These are phyloP conservation scores for Sabatieria punctata DNA, from an alignment of 2,888 invertebrate species.

Conservation along the genomic window DNA sequence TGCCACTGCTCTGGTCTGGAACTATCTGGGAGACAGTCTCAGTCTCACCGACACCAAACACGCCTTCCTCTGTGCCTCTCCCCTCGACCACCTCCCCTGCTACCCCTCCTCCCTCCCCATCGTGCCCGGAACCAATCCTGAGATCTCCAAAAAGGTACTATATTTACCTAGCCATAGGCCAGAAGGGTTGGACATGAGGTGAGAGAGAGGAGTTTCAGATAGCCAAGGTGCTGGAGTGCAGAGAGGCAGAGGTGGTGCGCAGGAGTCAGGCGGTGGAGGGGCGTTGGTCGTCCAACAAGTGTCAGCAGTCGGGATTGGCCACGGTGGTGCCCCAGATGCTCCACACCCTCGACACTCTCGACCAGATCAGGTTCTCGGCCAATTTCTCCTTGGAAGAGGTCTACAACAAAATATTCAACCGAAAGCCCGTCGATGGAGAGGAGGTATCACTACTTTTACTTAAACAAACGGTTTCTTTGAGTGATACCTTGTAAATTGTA, in stretches of 20 bases:
- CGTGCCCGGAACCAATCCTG: slow-evolving; percentile 47
- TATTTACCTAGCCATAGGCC: no score
- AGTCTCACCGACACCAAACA: slow-evolving; percentile 49
- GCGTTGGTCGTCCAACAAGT: slow-evolving; percentile 79
- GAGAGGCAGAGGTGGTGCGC: slow-evolving; percentile 64
- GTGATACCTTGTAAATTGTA: no score
- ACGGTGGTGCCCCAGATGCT: slow-evolving; percentile 46
- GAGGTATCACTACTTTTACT: background rate
- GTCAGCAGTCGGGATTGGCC: slow-evolving; percentile 15
- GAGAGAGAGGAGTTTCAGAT: slow-evolving; percentile 23
- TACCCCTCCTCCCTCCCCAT: slow-evolving; percentile 74
- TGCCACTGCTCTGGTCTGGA: slow-evolving; percentile 57
- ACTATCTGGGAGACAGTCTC: no score
- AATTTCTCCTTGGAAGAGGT: slow-evolving; percentile 64
- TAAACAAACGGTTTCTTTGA: no score
- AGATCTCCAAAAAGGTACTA: no score
- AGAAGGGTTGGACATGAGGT: no score
- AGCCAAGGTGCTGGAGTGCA: slow-evolving; percentile 48
- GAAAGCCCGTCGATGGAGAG: background rate
- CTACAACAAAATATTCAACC: slow-evolving; percentile 52
- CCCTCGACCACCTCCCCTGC: slow-evolving; percentile 75
- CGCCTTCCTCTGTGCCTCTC: slow-evolving; percentile 58
- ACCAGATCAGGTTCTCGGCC: slow-evolving; percentile 80
- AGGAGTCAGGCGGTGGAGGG: slow-evolving; percentile 79
- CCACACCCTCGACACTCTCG: slow-evolving; percentile 73